Conservation (phyloP, 2,888 invertebrate genomes). For the Oscheius sp. region DNA sequence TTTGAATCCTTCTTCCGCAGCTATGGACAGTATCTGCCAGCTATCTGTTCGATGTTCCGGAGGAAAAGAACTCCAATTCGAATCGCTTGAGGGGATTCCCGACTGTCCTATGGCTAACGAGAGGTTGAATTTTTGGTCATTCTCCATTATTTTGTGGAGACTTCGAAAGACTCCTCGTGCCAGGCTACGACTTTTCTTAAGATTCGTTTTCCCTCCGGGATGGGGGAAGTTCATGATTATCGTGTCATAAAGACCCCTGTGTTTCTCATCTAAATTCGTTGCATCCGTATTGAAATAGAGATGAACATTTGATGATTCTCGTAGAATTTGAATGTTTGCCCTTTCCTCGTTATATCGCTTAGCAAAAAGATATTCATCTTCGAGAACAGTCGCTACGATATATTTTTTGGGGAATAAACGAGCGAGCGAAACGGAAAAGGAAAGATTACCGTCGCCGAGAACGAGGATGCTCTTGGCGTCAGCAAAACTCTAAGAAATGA, state of each 20-base stretch:
- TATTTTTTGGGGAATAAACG: neutral
- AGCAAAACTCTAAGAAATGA: neutral
- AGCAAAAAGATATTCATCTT: conserved; percentile 38
- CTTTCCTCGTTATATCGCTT: conserved; percentile 32
- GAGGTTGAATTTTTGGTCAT: conserved; percentile 46
- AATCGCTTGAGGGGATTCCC: conserved; percentile 40
- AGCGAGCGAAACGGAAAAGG: conserved; percentile 48
- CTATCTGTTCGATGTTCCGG: conserved; percentile 59
- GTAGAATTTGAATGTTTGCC: conserved; percentile 33
- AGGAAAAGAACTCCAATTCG: conserved; percentile 1
- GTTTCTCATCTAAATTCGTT: conserved; percentile 35
- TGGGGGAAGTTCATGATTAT: conserved; percentile 78
- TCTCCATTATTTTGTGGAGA: conserved; percentile 34
- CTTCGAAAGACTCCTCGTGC: conserved; percentile 69
- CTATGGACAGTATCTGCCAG: conserved; percentile 62
- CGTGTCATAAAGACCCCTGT: conserved; percentile 70
- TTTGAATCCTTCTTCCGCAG: conserved; percentile 50
- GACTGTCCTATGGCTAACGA: conserved; percentile 59
- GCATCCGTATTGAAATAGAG: conserved; percentile 48
- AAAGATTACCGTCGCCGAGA: conserved; percentile 56
- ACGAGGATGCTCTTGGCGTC: conserved; percentile 37
- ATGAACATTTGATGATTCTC: conserved; percentile 33
- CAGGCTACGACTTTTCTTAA: conserved; percentile 75
- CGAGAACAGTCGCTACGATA: conserved; percentile 50
- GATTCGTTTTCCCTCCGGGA: conserved; percentile 77